Evolutionary conservation across 2,797 vertebrate genomes (phyloP).

Genomic region (Chiloscyllium punctatum): DNA sequence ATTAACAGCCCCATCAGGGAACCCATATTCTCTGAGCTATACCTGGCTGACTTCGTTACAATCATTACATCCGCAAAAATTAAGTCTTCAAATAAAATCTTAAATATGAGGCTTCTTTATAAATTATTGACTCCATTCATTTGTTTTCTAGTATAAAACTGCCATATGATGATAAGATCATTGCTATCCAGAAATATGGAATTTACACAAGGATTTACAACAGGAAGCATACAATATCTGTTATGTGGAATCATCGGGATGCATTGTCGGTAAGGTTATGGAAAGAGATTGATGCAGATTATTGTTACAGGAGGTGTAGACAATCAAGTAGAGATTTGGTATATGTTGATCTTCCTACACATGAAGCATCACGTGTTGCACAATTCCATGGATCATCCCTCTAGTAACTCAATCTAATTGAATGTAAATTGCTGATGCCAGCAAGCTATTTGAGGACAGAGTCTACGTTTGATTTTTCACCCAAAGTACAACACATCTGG

Average conservation of each 20-base stretch:
- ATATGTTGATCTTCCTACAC: neutral
- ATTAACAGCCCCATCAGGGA: too few relatives aligned
- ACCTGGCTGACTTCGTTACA: too few relatives aligned
- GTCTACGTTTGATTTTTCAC: neutral
- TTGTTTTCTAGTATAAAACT: conserved; percentile 4
- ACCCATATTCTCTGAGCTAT: too few relatives aligned
- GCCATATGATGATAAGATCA: conserved; percentile 17
- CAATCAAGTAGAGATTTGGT: neutral
- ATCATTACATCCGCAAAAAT: too few relatives aligned
- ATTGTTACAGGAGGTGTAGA: neutral
- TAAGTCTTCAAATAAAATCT: too few relatives aligned
- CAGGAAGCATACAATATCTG: conserved; percentile 6
- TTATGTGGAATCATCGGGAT: conserved; percentile 6
- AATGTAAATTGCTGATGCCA: neutral
- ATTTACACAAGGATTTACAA: conserved; percentile 13
- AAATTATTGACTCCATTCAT: neutral
- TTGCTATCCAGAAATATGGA: conserved; percentile 13
- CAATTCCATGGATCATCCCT: neutral
- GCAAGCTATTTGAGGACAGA: neutral
- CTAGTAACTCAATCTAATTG: neutral
- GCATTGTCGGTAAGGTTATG: conserved; percentile 18
- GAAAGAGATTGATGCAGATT: neutral
- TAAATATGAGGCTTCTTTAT: too few relatives aligned
- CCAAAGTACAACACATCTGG: neutral
- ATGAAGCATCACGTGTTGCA: neutral